Evolutionary conservation across 2,888 invertebrate genomes (phyloP).

Genomic region (Chironomus tentans): DNA sequence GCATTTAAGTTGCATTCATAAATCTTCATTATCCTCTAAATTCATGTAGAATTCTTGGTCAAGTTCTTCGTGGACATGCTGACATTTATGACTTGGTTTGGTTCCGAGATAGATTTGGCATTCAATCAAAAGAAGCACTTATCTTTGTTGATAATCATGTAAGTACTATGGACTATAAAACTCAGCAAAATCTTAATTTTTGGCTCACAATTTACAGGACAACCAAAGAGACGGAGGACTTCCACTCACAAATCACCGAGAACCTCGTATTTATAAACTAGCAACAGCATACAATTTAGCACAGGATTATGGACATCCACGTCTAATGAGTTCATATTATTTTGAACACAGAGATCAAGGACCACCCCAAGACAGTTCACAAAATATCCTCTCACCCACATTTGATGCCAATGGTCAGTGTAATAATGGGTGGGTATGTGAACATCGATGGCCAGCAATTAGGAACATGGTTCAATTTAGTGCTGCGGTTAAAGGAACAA

Average conservation of each 20-base stretch:
- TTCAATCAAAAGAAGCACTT: conserved; percentile 48
- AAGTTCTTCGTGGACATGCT: conserved; percentile 49
- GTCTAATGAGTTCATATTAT: conserved; percentile 72
- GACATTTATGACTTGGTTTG: conserved; percentile 43
- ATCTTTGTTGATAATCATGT: conserved; percentile 71
- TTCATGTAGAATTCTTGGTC: conserved; percentile 48
- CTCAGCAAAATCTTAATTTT: no score
- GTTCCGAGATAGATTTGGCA: conserved; percentile 34
- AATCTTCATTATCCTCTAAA: conserved; percentile 31
- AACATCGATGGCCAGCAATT: conserved; percentile 69
- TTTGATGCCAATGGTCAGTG: conserved; percentile 55
- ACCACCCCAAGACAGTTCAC: conserved; percentile 46
- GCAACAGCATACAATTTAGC: conserved; percentile 57
- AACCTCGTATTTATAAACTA: conserved; percentile 54
- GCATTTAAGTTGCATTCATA: background rate
- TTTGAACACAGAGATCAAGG: conserved; percentile 46
- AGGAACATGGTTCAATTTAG: conserved; percentile 63
- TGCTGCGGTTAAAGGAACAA: conserved; percentile 51
- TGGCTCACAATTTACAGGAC: no score
- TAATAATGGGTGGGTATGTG: conserved; percentile 63
- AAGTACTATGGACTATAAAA: background rate
- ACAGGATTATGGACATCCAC: conserved; percentile 64
- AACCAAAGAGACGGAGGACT: conserved; percentile 51
- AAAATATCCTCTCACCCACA: conserved; percentile 44
- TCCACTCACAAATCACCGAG: conserved; percentile 52